Evolutionary conservation across 1,140 invertebrate species (phyloP), one percentile per base, ranked within the genome.

Genomic region (Episyrphus balteatus): DNA sequence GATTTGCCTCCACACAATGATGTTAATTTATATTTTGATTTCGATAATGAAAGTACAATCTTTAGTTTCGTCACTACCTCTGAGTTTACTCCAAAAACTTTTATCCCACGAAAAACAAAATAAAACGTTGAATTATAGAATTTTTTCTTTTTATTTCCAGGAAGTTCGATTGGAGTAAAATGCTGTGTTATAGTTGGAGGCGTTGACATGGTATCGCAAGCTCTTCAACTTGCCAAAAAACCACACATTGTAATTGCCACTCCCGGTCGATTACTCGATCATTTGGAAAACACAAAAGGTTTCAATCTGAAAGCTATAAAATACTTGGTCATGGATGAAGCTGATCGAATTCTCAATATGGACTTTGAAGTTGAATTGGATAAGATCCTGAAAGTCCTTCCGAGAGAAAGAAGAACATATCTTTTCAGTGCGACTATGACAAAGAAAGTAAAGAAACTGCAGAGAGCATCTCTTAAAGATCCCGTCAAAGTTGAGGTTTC

Each of bases 351-450:
- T 51, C 71, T 97, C 1, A 95, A 96, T 62, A 91, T 94, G 87
- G 92, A 96, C 66, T 97, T 97, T 63, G 92, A 95, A 70, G 82
- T 86, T 14, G 92, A 98, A 75, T 81, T 98, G 3, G 89, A 98
- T 66, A 97, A 96, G 72, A 96, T 99, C 48, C 68, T 99, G 3
- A 85, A 86, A 62, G 89, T 87, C 1, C 86, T 98, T 51, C 93
- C 93, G 0, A 75, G 82, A 36, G 90, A 97, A 57, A 76, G 92
- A 15, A 73, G 80, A 46, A 98, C 93, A 0, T 87, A 86, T 54
- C 66, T 98, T 19, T 98, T 96, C 72, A 96, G 93, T 2, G 94
- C 94, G 3, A 98, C 94, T 15, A 98, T 98, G 94, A 98, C 93
- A 0, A 94, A 95, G 64, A 98, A 98, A 74, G 93, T 98, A 1